Percentiles rank a stretch among this genome's conserved stretches.
These are phyloP conservation scores for Enteromius unitaeniatus DNA, from an alignment of 2,797 vertebrate species.

Conservation along the genomic window DNA sequence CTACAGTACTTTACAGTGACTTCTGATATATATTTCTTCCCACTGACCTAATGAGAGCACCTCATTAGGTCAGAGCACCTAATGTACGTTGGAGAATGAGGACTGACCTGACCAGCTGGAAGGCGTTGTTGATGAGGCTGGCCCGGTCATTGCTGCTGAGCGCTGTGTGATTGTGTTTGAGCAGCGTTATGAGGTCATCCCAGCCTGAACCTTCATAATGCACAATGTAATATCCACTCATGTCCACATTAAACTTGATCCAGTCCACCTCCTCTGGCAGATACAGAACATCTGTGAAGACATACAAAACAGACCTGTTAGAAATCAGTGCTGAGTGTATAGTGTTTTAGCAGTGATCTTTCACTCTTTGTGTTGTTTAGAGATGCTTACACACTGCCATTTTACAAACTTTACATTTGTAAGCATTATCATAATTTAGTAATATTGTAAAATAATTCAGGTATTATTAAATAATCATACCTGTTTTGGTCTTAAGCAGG, in stretches of 20 bases:
- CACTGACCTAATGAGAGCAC: constrained; percentile 40
- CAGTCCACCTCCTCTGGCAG: constrained; percentile 74
- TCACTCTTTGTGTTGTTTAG: neutral
- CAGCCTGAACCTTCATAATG: constrained; percentile 81
- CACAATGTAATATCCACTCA: constrained; percentile 84
- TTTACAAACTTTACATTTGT: neutral
- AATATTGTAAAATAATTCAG: neutral
- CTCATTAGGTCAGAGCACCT: neutral
- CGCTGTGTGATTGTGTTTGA: constrained; percentile 79
- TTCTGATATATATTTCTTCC: neutral
- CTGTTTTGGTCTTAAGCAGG: constrained; percentile 83
- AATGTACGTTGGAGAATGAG: neutral
- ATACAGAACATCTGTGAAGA: constrained; percentile 78
- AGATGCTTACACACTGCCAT: neutral
- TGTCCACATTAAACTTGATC: constrained; percentile 83
- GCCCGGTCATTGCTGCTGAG: constrained; percentile 81
- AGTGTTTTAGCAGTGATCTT: neutral
- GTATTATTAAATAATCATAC: constrained; percentile 9
- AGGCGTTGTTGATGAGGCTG: constrained; percentile 80
- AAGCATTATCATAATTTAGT: neutral
- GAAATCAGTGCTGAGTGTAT: neutral
- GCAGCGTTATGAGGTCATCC: constrained; percentile 73
- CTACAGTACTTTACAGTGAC: neutral
- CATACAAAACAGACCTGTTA: neutral
- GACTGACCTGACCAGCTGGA: constrained; percentile 82